Evolutionary conservation across 2,797 vertebrate genomes (phyloP).

Genomic region (Tympanoctomys barrerae): DNA sequence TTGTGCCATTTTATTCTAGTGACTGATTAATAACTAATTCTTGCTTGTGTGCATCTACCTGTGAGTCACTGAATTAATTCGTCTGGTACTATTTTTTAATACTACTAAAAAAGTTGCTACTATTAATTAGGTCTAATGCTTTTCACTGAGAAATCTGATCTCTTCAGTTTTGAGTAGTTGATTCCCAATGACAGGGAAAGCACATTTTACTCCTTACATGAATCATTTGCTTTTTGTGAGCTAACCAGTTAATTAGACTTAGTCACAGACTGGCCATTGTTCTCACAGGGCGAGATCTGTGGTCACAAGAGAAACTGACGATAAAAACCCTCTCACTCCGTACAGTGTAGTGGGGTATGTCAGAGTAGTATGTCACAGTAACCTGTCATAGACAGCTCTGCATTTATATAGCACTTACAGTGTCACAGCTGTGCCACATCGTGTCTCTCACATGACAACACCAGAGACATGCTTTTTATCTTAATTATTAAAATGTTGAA

Average conservation of each 20-base stretch:
- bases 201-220: not conserved
- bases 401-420: not conserved
- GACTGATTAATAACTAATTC: not conserved
- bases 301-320: not conserved
- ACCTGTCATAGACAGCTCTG: not conserved
- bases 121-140: not conserved
- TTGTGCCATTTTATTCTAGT: not conserved
- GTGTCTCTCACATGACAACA: not conserved
- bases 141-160: constrained; percentile 51
- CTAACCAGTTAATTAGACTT: not conserved
- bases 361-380: not conserved
- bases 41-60: not conserved
- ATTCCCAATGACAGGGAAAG: not conserved
- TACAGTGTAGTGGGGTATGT: not conserved
- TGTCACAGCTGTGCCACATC: not conserved
- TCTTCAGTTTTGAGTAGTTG: constrained; percentile 35
- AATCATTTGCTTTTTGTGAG: constrained; percentile 47
- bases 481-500: constrained; percentile 1
- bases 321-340: not conserved
- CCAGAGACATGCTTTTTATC: not conserved
- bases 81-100: not conserved
- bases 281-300: not conserved
- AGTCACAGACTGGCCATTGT: not conserved
- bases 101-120: not conserved
- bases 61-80: not conserved